Base-by-base conservation (phyloP, 2,888 invertebrate genomes). In the Apocheima hispidaria region DNA sequence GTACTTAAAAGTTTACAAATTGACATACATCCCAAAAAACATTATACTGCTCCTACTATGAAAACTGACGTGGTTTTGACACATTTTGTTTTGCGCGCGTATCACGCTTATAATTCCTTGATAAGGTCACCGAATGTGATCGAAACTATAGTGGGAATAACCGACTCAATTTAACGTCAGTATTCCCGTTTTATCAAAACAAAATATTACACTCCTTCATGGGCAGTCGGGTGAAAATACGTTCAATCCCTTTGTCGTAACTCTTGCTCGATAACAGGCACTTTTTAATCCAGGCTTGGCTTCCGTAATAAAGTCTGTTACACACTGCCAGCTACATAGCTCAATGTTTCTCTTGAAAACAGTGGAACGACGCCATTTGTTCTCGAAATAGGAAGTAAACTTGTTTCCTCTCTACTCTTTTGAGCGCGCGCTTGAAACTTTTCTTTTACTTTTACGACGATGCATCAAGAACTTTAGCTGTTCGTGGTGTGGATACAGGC, bases 321-420 rank as follows among this genome's bases (percentile, higher is more conserved):
- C 70, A 69, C 68, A 57, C 62, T 56, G 60, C 60, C 51, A 65
- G 60, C 58, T 58, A 63, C 68, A 70, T 69, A 63, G 64, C 67
- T 63, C 64, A 70, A 73, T 77, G 74, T 73, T 77, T 71, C 73
- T 74, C 70, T 69, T 62, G 74, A 67, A 73, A 78, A 79, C 73
- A 77, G 71, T 75, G 65, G 70, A 75, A 75, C 71, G 72, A 71
- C 73, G 77, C 82, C 81, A 81, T 85, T 84, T 84, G 83, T 86
- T 87, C 85, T 71, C 76, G 78, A 86, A 87, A 86, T 86, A 83
- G 79, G 80, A 81, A 82, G 77, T 81, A 83, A 87, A 87, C 75
- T 86, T 84, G 81, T 86, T 87, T 84, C 77, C 81, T 75, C 75
- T 67, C 72, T 75, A 69, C 81, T 79, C 83, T 77, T 81, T 78